Evolutionary conservation across 64 coral and sea anemone genomes (phyloP).

Genomic region (Montipora sp.): DNA sequence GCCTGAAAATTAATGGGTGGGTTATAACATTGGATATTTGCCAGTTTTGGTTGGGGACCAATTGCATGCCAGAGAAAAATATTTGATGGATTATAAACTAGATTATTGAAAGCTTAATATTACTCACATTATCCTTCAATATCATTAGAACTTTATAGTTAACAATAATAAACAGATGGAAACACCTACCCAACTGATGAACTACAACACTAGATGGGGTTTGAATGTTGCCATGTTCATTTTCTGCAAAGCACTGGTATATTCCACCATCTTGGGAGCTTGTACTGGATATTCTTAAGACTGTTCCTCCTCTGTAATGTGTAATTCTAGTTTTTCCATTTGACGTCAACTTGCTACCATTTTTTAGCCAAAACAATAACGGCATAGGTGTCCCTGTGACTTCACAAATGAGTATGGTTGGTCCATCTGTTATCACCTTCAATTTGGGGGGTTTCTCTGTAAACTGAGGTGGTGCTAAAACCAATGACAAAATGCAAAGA

Average conservation of each 20-base stretch:
- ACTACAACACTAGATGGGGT: conserved; percentile 56
- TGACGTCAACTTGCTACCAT: conserved; percentile 62
- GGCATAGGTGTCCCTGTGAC: conserved; percentile 73
- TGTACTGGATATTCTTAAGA: conserved; percentile 22
- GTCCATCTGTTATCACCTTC: not conserved
- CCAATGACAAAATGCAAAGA: not conserved
- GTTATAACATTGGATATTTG: no score
- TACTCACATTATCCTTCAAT: no score
- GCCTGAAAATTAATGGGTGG: no score
- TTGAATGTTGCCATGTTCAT: conserved; percentile 79
- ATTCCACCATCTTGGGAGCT: conserved; percentile 49
- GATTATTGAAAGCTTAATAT: no score
- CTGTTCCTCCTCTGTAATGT: not conserved
- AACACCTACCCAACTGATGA: conserved; percentile 55
- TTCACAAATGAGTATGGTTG: conserved; percentile 45
- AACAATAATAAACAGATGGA: not conserved
- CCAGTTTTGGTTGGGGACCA: no score
- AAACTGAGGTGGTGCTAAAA: conserved; percentile 83
- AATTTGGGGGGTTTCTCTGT: conserved; percentile 21
- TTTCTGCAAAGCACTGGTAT: conserved; percentile 93
- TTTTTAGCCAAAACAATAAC: conserved; percentile 84
- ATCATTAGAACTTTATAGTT: no score
- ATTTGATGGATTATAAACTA: no score
- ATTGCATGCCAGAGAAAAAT: no score
- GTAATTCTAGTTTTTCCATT: not conserved